These are phyloP conservation scores for Semaprochilodus insignis DNA, from an alignment of 2,797 vertebrate genomes.

Conservation along the genomic window DNA sequence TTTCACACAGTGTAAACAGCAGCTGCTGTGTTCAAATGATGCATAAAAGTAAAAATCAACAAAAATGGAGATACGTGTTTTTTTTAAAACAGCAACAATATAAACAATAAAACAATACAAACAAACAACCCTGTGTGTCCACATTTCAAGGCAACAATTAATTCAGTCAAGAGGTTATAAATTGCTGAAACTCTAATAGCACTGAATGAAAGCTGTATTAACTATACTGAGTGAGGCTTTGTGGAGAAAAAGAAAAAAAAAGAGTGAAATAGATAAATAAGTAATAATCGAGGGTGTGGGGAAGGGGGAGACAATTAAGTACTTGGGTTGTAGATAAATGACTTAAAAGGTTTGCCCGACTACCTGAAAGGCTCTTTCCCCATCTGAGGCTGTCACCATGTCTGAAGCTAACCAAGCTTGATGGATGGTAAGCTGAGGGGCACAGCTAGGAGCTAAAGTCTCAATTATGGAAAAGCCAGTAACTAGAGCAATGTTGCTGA, in stretches of 20 bases:
- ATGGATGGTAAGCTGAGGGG: slow-evolving; percentile 99
- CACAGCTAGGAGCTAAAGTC: slow-evolving; percentile 97
- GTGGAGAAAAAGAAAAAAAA: background rate
- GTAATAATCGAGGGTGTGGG: slow-evolving; percentile 42
- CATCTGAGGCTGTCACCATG: slow-evolving; percentile 90
- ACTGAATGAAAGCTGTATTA: slow-evolving; percentile 53
- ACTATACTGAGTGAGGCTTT: slow-evolving; percentile 26
- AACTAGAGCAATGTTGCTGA: slow-evolving; percentile 97
- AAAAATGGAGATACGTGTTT: too few relatives aligned
- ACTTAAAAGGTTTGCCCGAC: slow-evolving; percentile 85
- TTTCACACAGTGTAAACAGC: too few relatives aligned
- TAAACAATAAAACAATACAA: background rate
- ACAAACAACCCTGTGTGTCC: background rate
- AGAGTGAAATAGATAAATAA: slow-evolving; percentile 50
- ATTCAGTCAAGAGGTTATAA: slow-evolving; percentile 24
- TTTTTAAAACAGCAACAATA: background rate
- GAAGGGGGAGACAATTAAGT: slow-evolving; percentile 83
- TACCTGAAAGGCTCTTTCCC: slow-evolving; percentile 93
- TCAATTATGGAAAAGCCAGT: slow-evolving; percentile 99
- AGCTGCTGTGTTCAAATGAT: too few relatives aligned
- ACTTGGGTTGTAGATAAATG: slow-evolving; percentile 84
- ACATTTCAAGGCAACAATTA: slow-evolving; percentile 37
- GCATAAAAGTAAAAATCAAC: too few relatives aligned
- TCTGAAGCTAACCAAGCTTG: slow-evolving; percentile 91
- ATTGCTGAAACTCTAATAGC: slow-evolving; percentile 48